Conservation (phyloP, 2,888 invertebrate genomes). For the Hololepta plana region DNA sequence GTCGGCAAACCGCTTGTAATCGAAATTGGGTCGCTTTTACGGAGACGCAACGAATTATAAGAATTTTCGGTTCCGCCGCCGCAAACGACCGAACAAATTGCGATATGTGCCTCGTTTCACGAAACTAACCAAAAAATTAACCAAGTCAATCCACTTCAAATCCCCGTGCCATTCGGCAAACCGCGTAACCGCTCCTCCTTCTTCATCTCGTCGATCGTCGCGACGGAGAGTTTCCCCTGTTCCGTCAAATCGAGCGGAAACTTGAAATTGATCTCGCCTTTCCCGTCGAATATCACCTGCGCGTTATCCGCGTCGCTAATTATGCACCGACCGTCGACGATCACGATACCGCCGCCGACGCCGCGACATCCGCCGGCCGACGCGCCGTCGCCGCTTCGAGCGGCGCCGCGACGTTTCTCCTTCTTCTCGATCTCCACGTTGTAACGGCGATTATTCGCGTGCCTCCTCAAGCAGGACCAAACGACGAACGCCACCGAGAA, state of each 20-base stretch:
- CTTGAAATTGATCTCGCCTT: slow-evolving; percentile 37
- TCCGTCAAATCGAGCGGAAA: slow-evolving; percentile 31
- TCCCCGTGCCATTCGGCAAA: slow-evolving; percentile 22
- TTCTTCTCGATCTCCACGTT: slow-evolving; percentile 17
- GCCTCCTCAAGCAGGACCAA: slow-evolving; percentile 48
- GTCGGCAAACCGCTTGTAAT: too few relatives aligned
- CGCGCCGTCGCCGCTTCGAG: slow-evolving; percentile 19
- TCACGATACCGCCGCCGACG: slow-evolving; percentile 12
- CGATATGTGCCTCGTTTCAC: too few relatives aligned
- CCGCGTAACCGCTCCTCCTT: slow-evolving; percentile 19
- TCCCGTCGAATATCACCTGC: slow-evolving; percentile 25
- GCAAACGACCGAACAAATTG: too few relatives aligned
- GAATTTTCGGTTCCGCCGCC: too few relatives aligned
- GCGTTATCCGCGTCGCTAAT: too few relatives aligned
- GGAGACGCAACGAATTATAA: too few relatives aligned
- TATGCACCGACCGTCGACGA: too few relatives aligned
- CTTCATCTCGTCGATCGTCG: slow-evolving; percentile 27
- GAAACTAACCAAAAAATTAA: too few relatives aligned
- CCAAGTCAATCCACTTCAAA: too few relatives aligned
- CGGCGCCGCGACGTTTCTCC: slow-evolving; percentile 13
- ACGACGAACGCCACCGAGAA: slow-evolving; percentile 30
- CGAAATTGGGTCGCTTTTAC: too few relatives aligned
- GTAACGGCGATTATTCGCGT: slow-evolving; percentile 39
- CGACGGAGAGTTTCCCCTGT: slow-evolving; percentile 24
- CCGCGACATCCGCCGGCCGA: slow-evolving; percentile 15